phyloP scores from a whole-genome alignment of 2,888 invertebrate genomes.

The Hypomecis punctinalis region DNA sequence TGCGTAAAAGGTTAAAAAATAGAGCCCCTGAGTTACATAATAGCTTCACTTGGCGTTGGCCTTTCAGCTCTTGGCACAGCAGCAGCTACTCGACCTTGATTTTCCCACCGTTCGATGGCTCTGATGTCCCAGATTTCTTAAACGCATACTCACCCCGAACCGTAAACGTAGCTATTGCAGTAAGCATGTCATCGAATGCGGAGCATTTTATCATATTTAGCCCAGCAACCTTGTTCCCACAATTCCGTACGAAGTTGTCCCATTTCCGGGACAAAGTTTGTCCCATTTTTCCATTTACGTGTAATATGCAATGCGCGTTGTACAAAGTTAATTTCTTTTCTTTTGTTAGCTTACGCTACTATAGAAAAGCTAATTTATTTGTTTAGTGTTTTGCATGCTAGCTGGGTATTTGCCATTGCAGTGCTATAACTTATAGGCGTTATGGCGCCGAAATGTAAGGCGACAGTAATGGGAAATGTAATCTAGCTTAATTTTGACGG shows the following conservation, averaged over 20 bases:
- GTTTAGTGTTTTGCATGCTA: conserved; percentile 23
- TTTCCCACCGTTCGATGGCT: not conserved
- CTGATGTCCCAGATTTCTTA: conserved; percentile 13
- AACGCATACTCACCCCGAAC: conserved; percentile 38
- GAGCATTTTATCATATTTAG: conserved; percentile 50
- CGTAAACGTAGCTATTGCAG: conserved; percentile 52
- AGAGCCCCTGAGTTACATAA: not conserved
- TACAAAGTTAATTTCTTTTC: conserved; percentile 18
- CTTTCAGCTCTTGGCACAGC: not conserved
- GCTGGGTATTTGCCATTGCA: conserved; percentile 17
- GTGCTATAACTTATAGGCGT: conserved; percentile 17
- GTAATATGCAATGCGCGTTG: conserved; percentile 16
- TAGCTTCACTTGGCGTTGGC: not conserved
- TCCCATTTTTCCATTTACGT: conserved; percentile 25
- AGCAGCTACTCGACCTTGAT: not conserved
- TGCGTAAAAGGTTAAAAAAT: too few relatives aligned
- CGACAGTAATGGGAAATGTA: not conserved
- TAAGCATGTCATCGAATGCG: conserved; percentile 53
- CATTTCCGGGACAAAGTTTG: conserved; percentile 21
- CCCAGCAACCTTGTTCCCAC: conserved; percentile 35
- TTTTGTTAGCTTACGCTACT: conserved; percentile 19
- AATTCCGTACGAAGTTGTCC: conserved; percentile 5
- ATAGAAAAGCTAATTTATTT: conserved; percentile 17
- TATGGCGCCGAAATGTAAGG: conserved; percentile 8
- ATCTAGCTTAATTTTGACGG: not conserved